phyloP scores from a whole-genome alignment of 2,797 vertebrate species.

The Gorsachius magnificus region DNA sequence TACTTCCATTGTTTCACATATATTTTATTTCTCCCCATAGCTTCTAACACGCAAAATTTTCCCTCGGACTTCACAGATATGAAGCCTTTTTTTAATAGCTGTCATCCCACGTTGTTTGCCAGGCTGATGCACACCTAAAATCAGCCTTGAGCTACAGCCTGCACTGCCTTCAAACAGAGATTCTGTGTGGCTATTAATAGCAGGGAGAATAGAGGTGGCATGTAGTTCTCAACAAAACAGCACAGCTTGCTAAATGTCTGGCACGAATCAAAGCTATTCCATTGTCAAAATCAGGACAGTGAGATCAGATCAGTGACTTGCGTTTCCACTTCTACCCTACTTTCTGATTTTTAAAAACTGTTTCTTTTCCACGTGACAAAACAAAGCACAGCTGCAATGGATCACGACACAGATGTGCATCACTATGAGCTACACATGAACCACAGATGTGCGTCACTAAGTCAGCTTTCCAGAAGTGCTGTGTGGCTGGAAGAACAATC shows the following conservation, averaged over 20 bases:
- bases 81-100: neutral
- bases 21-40: neutral
- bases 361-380: neutral
- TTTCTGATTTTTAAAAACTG: neutral
- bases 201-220: neutral
- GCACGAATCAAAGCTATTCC: neutral
- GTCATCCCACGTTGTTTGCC: rapidly evolving
- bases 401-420: neutral
- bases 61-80: neutral
- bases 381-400: neutral
- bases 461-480: neutral
- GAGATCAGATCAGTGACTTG: neutral
- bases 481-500: neutral
- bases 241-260: neutral
- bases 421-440: neutral
- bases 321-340: neutral
- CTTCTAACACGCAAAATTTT: neutral
- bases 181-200: neutral
- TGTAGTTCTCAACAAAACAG: neutral
- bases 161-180: neutral
- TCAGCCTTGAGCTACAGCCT: neutral
- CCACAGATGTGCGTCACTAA: neutral
- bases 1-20: neutral
- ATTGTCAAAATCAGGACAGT: neutral
- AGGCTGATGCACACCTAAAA: neutral